Conservation (phyloP, 30 jellyfish, hydroid and myxozoan species). For the Clytia hemisphaerica region DNA sequence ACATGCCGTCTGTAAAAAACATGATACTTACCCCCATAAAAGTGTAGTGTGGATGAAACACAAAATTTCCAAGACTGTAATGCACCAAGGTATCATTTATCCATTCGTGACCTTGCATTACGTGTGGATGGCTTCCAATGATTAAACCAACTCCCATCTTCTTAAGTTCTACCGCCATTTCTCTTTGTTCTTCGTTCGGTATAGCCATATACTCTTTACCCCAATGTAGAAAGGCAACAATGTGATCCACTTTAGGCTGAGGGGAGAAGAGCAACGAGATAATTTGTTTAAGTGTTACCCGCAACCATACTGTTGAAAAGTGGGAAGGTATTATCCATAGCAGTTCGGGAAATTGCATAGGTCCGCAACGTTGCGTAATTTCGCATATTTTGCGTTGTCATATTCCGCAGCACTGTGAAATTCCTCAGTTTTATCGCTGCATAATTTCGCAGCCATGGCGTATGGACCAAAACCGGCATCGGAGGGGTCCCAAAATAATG, state of each 20-base stretch:
- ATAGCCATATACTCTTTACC: slow-evolving; percentile 61
- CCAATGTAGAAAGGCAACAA: slow-evolving; percentile 72
- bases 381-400: too few species aligned
- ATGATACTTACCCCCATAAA: slow-evolving; percentile 36
- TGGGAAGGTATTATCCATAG: too few species aligned
- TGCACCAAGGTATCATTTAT: slow-evolving; percentile 34
- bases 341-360: too few species aligned
- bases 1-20: background rate
- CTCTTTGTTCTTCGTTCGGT: slow-evolving; percentile 60
- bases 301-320: too few species aligned
- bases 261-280: too few species aligned
- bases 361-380: too few species aligned
- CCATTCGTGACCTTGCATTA: slow-evolving; percentile 76
- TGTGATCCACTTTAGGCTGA: slow-evolving; percentile 44
- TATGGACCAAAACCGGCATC: too few species aligned
- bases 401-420: too few species aligned
- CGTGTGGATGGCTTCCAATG: slow-evolving; percentile 89
- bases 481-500: too few species aligned
- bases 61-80: slow-evolving; percentile 64
- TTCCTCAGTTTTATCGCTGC: too few species aligned
- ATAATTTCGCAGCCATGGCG: too few species aligned
- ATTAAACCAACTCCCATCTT: slow-evolving; percentile 59
- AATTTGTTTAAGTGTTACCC: too few species aligned
- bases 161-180: slow-evolving; percentile 41
- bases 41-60: slow-evolving; percentile 41